Conservation (phyloP, 2,888 invertebrate genomes). For the Prenolepis imparis region DNA sequence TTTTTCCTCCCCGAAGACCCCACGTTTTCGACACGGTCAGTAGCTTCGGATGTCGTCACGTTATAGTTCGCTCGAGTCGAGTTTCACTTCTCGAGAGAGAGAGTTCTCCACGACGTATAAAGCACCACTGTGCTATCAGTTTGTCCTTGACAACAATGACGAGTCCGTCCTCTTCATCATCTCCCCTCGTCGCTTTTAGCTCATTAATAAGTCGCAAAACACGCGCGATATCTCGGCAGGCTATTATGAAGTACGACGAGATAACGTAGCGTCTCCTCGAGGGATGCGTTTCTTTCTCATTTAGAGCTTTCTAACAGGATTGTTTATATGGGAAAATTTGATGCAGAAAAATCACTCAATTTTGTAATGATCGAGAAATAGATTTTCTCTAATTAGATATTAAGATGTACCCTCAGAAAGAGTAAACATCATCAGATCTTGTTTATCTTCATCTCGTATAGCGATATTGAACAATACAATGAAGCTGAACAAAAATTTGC, state of each 20-base stretch:
- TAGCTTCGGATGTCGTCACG: constrained; percentile 63
- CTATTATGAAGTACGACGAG: constrained; percentile 45
- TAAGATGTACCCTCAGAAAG: constrained; percentile 1
- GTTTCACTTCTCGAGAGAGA: constrained; percentile 45
- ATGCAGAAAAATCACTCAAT: neutral
- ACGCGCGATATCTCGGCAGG: neutral
- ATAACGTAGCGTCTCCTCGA: constrained; percentile 2
- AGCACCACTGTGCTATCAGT: constrained; percentile 44
- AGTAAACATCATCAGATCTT: constrained; percentile 28
- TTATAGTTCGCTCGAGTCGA: constrained; percentile 63
- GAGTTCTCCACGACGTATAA: constrained; percentile 51
- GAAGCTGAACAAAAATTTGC: constrained; percentile 8
- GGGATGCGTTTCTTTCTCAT: constrained; percentile 18
- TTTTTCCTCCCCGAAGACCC: constrained; percentile 50
- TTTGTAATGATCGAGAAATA: neutral
- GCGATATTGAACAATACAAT: neutral
- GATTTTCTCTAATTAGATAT: neutral
- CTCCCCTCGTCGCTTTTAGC: constrained; percentile 41
- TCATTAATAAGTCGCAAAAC: neutral
- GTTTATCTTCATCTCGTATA: neutral
- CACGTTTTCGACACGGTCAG: constrained; percentile 76
- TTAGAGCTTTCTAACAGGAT: neutral
- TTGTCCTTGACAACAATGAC: constrained; percentile 65
- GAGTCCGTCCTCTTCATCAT: constrained; percentile 38
- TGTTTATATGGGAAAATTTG: neutral